Evolutionary conservation across 1,140 invertebrate genomes (phyloP), one percentile per base, ranked within the genome.

Genomic region (Tetramorium simillimum): DNA sequence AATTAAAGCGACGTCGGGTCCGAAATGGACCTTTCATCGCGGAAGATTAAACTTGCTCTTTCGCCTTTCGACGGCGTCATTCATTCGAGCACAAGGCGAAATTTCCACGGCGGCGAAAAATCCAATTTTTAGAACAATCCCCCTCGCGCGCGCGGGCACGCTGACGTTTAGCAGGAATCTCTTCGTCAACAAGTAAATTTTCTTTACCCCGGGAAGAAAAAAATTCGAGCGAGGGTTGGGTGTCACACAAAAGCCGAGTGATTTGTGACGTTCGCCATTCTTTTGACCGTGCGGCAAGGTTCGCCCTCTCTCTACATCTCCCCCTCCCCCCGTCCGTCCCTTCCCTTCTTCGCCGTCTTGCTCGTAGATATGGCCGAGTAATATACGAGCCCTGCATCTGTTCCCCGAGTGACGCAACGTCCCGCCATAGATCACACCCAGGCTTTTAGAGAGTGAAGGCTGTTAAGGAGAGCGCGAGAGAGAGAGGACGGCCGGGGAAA

Each of bases 341-440:
- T 73, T 86, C 85, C 53, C 81, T 62, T 75, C 84, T 85, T 88
- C 84, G 75, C 73, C 70, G 86, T 90, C 91, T 90, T 86, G 89
- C 89, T 87, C 56, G 81, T 91, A 94, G 93, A 94, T 94, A 95
- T 93, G 92, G 88, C 90, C 88, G 93, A 93, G 93, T 95, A 95
- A 95, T 95, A 95, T 95, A 95, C 94, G 94, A 95, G 94, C 94
- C 92, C 93, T 95, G 94, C 95, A 95, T 95, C 94, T 95, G 94
- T 95, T 95, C 94, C 92, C 93, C 93, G 93, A 94, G 93, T 95
- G 94, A 95, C 94, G 95, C 94, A 95, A 95, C 94, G 94, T 95
- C 93, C 94, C 93, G 94, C 94, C 93, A 95, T 95, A 95, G 93
- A 95, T 94, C 94, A 95, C 93, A 93, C 91, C 92, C 93, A 90